Evolutionary conservation across 2,113 vertebrate genomes (phyloP).

Genomic region (Setophaga coronata): DNA sequence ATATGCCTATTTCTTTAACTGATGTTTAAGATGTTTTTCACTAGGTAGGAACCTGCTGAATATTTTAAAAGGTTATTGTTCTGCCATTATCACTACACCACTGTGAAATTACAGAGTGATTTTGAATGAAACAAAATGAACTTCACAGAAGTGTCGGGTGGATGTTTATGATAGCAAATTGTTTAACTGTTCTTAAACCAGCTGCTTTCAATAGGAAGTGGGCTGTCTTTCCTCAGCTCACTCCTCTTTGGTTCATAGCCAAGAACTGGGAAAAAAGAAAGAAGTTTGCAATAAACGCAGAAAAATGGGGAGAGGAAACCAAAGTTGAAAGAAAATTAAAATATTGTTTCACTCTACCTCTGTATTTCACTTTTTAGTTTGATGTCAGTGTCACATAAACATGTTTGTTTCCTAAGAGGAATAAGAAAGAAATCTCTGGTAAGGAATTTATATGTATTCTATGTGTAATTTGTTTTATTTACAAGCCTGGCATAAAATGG

Average conservation of each 20-base stretch:
- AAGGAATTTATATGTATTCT: neutral
- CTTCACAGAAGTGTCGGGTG: neutral
- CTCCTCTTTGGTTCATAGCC: neutral
- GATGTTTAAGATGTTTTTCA: neutral
- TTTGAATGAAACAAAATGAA: slow-evolving; percentile 17
- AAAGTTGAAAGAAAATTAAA: neutral
- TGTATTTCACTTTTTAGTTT: neutral
- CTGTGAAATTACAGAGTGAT: neutral
- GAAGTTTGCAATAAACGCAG: neutral
- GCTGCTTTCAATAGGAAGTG: neutral
- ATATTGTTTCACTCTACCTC: neutral
- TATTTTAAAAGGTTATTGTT: slow-evolving; percentile 13
- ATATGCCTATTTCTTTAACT: neutral
- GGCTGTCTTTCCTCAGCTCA: neutral
- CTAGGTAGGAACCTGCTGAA: neutral
- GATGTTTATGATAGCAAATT: neutral
- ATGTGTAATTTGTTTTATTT: neutral
- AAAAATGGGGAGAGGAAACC: neutral
- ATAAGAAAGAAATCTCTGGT: neutral
- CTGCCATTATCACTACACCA: neutral
- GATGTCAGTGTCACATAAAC: neutral
- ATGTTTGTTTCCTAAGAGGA: neutral
- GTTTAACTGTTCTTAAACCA: neutral
- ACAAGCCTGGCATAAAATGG: neutral
- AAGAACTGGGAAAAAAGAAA: neutral